A percentile compares a stretch with the other conserved stretches of the same genome.
Evolutionary conservation across 2,113 vertebrate genomes (phyloP).

Genomic region (Pseudorhombus dupliciocellatus): DNA sequence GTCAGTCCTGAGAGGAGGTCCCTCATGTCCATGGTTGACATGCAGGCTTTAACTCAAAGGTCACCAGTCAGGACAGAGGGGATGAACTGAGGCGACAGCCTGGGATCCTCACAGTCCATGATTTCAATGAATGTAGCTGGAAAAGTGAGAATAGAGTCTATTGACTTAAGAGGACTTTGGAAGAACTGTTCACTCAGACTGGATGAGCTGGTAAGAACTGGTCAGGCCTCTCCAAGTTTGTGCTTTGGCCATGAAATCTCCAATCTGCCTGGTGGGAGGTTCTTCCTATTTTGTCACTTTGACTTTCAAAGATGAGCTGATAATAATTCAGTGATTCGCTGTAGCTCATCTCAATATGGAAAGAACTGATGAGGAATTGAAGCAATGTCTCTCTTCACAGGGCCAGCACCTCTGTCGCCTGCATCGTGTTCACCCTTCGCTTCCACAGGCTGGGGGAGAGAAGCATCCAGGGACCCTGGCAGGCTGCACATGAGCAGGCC

Average conservation of each 20-base stretch:
- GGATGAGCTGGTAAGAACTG: no score
- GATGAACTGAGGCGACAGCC: conserved; percentile 81
- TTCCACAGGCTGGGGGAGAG: conserved; percentile 88
- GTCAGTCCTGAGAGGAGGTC: conserved; percentile 82
- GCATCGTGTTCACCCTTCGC: conserved; percentile 88
- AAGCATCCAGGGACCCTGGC: conserved; percentile 86
- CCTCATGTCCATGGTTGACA: conserved; percentile 80
- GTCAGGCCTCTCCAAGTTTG: no score
- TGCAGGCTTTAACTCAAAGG: conserved; percentile 66
- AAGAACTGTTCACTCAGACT: no score
- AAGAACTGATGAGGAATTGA: not conserved
- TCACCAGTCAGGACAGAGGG: conserved; percentile 81
- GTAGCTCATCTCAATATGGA: not conserved
- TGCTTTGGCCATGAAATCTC: no score
- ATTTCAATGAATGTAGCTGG: conserved; percentile 6
- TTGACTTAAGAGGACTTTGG: no score
- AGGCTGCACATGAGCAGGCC: conserved; percentile 49
- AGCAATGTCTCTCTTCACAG: conserved; percentile 75
- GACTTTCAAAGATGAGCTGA: not conserved
- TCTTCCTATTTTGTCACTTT: not conserved
- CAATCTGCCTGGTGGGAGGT: no score
- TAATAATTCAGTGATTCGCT: not conserved
- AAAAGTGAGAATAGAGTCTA: not conserved
- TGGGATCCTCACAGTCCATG: conserved; percentile 68
- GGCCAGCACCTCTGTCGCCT: conserved; percentile 80